Evolutionary conservation across 2,797 vertebrate species (phyloP).

Genomic region (Paguma larvata): DNA sequence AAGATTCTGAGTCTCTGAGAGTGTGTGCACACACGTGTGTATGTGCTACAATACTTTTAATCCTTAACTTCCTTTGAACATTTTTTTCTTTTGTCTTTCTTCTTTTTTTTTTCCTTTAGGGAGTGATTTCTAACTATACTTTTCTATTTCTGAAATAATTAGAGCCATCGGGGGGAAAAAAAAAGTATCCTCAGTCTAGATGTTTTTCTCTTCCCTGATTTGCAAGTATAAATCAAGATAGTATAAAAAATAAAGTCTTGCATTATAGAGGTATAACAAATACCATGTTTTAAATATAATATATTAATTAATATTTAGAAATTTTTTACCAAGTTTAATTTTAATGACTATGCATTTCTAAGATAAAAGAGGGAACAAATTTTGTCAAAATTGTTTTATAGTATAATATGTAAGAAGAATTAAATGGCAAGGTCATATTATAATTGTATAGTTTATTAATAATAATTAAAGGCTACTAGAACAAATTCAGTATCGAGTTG

Average conservation of each 20-base stretch:
- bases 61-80: background rate
- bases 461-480: background rate
- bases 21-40: rapidly evolving
- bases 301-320: background rate
- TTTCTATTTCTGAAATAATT: background rate
- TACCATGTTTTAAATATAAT: background rate
- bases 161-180: background rate
- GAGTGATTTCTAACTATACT: background rate
- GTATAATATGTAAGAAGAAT: background rate
- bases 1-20: background rate
- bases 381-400: background rate
- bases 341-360: background rate
- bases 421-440: background rate
- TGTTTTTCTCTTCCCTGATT: background rate
- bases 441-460: background rate
- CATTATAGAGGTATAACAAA: background rate
- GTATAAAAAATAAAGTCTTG: background rate
- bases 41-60: background rate
- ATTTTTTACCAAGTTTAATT: background rate
- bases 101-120: background rate
- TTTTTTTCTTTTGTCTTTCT: background rate
- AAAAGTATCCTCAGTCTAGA: background rate
- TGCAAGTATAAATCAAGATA: conserved; percentile 16
- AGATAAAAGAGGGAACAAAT: background rate
- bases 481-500: background rate